These are phyloP conservation scores for Caenorhabditis sp. DNA, from an alignment of 2,888 invertebrate genomes.

Conservation along the genomic window DNA sequence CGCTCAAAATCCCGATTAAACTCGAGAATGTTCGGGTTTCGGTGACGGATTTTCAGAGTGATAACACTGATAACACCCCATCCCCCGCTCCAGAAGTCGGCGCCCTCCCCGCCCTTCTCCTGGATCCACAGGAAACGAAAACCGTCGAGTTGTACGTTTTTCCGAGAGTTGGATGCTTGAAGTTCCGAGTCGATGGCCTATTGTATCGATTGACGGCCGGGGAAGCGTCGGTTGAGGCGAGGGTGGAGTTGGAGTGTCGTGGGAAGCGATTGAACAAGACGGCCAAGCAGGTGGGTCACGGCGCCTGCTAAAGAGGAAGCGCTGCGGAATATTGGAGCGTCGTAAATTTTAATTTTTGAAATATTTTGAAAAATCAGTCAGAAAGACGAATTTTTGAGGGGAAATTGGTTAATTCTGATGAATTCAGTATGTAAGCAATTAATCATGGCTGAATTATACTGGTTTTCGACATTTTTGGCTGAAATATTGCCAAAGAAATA, in stretches of 20 bases:
- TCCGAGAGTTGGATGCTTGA: conserved; percentile 40
- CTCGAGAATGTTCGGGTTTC: conserved; percentile 69
- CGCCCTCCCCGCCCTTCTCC: conserved; percentile 20
- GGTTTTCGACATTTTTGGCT: too few species aligned
- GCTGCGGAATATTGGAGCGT: too few species aligned
- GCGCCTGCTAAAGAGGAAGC: too few species aligned
- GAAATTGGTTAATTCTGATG: too few species aligned
- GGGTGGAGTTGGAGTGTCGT: conserved; percentile 57
- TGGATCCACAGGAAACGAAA: conserved; percentile 43
- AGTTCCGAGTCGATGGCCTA: conserved; percentile 46
- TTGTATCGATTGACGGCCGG: conserved; percentile 48
- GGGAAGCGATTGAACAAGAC: conserved; percentile 73
- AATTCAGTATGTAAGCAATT: too few species aligned
- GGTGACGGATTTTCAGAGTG: conserved; percentile 28
- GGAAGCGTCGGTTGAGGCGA: conserved; percentile 26
- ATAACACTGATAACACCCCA: too few species aligned
- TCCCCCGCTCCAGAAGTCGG: conserved; percentile 49
- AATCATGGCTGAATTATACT: too few species aligned
- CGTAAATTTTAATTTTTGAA: too few species aligned
- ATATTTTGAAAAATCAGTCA: too few species aligned
- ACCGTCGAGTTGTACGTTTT: conserved; percentile 61
- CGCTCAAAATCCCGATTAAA: conserved; percentile 68
- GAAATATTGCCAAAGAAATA: too few species aligned
- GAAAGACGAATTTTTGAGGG: too few species aligned
- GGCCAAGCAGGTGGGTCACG: conserved; percentile 66